These are phyloP conservation scores for Papilio dardanus DNA, from an alignment of 1,140 invertebrate genomes.

Conservation along the genomic window DNA sequence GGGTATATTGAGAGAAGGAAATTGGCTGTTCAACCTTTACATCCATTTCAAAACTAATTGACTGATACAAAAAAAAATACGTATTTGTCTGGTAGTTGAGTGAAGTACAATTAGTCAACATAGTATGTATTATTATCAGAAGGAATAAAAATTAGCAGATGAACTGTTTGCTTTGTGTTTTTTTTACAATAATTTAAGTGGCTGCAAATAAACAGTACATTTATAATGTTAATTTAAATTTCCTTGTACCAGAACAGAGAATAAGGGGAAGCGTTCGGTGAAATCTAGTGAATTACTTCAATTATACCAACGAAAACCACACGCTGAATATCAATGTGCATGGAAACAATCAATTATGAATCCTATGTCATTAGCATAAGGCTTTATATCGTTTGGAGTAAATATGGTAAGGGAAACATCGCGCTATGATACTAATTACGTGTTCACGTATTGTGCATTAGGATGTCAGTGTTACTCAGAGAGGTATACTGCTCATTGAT, in stretches of 20 bases:
- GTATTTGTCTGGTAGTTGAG: background rate
- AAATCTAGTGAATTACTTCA: conserved; percentile 17
- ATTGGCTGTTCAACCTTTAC: background rate
- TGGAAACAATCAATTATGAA: background rate
- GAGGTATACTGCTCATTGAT: conserved; percentile 8
- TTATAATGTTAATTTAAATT: background rate
- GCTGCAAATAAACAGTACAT: background rate
- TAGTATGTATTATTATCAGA: too few relatives aligned
- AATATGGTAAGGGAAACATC: background rate
- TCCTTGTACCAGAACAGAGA: background rate
- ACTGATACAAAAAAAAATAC: background rate
- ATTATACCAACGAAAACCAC: conserved; percentile 20
- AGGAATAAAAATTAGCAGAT: background rate
- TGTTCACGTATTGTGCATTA: conserved; percentile 23
- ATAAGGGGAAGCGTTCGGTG: background rate
- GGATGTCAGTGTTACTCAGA: conserved; percentile 17
- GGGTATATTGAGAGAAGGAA: conserved; percentile 39
- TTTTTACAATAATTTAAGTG: too few relatives aligned
- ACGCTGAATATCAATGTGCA: conserved; percentile 12
- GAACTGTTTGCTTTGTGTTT: too few relatives aligned
- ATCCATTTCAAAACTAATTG: background rate
- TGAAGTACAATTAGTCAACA: background rate
- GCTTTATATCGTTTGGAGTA: background rate
- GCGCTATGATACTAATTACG: conserved; percentile 6
- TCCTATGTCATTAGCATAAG: background rate